Percentiles rank a stretch among this genome's conserved stretches.
Conservation (phyloP, 2,113 vertebrate species). For the Lophochroa leadbeateri region DNA sequence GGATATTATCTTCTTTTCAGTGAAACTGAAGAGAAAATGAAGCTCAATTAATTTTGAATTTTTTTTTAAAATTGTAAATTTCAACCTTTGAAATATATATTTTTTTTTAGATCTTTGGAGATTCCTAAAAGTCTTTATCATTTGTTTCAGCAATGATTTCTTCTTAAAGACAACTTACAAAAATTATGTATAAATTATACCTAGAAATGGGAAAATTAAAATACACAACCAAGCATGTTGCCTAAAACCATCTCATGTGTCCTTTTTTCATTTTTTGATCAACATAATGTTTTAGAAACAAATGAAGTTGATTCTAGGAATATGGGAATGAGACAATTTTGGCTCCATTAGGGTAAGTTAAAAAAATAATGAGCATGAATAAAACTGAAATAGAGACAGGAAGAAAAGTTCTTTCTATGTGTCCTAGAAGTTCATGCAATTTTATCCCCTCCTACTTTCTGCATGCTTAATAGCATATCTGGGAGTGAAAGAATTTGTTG, state of each 20-base stretch:
- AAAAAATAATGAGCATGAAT: not conserved
- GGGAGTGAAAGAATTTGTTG: not conserved
- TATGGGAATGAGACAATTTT: not conserved
- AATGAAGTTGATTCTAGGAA: not conserved
- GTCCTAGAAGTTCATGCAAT: not conserved
- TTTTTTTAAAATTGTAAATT: not conserved
- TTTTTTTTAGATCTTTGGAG: not conserved
- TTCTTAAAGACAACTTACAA: not conserved
- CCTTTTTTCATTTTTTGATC: not conserved
- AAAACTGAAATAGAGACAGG: not conserved
- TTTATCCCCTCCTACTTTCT: not conserved
- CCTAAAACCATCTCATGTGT: not conserved
- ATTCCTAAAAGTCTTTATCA: not conserved
- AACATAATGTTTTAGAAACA: not conserved
- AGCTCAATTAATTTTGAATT: not conserved
- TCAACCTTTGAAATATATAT: not conserved
- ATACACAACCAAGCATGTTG: not conserved
- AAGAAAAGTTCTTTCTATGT: constrained; percentile 30
- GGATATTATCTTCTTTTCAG: not conserved
- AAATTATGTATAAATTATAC: not conserved
- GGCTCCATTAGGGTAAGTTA: not conserved
- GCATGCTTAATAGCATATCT: not conserved
- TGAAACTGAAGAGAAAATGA: not conserved
- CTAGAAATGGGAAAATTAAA: not conserved
- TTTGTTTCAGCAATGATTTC: not conserved